phyloP scores from a whole-genome alignment of 2,113 vertebrate genomes.

The Entosphenus tridentatus region DNA sequence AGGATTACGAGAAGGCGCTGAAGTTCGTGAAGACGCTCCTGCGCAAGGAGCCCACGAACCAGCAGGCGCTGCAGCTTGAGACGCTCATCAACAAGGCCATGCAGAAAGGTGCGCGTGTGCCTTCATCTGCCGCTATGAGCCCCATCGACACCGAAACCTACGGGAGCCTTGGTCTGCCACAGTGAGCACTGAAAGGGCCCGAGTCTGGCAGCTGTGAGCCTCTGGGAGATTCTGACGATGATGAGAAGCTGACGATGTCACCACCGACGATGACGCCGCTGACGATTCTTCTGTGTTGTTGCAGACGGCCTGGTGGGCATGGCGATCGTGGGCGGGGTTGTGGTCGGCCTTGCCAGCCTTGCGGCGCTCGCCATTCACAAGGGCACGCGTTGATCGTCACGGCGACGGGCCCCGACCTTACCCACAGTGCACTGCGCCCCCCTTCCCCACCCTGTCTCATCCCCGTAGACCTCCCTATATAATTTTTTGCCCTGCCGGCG shows the following conservation, averaged over 20 bases:
- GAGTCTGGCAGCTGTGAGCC: too few species aligned
- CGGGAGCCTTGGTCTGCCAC: too few species aligned
- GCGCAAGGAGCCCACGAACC: slow-evolving; percentile 52
- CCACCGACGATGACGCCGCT: too few species aligned
- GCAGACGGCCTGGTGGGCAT: slow-evolving; percentile 73
- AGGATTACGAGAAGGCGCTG: slow-evolving; percentile 64
- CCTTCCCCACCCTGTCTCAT: too few species aligned
- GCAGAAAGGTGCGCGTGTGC: slow-evolving; percentile 34
- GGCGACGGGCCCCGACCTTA: not conserved
- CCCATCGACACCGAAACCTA: too few species aligned
- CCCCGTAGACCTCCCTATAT: too few species aligned
- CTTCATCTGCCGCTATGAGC: too few species aligned
- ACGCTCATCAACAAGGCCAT: slow-evolving; percentile 51
- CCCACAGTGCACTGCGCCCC: too few species aligned
- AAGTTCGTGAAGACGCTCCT: slow-evolving; percentile 49
- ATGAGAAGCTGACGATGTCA: too few species aligned
- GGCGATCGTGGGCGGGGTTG: slow-evolving; percentile 62
- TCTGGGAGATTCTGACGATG: too few species aligned
- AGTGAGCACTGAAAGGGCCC: too few species aligned
- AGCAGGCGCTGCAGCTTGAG: slow-evolving; percentile 49
- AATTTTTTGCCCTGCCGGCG: too few species aligned
- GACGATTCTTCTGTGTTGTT: not conserved
- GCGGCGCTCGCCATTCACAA: slow-evolving; percentile 29
- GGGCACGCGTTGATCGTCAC: not conserved
- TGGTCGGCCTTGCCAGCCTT: slow-evolving; percentile 45